Conservation (phyloP, 1,140 invertebrate genomes). For the Zaprionus ornatus region DNA sequence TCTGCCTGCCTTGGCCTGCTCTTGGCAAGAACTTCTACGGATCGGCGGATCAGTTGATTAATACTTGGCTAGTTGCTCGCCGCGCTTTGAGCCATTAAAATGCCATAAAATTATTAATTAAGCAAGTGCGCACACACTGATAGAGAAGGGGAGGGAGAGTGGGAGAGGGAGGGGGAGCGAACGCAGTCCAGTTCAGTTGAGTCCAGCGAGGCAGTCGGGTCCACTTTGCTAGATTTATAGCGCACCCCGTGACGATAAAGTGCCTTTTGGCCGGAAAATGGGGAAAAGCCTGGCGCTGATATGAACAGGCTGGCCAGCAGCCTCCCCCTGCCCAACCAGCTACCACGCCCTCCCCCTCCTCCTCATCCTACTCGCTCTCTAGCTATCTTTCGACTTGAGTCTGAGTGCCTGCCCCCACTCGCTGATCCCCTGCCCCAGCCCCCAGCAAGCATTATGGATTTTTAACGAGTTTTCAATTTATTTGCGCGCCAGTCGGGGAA, state of each 20-base stretch:
- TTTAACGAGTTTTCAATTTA: constrained; percentile 84
- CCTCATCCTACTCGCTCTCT: not conserved
- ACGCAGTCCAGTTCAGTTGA: not conserved
- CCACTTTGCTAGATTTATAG: constrained; percentile 68
- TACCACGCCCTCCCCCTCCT: not conserved
- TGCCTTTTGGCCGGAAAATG: constrained; percentile 45
- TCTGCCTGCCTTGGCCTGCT: not conserved
- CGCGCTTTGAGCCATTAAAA: constrained; percentile 73
- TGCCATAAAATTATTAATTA: constrained; percentile 83
- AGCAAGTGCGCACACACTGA: constrained; percentile 67
- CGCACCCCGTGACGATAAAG: constrained; percentile 51
- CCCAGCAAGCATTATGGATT: constrained; percentile 78
- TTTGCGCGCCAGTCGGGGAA: constrained; percentile 72
- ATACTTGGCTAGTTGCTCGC: constrained; percentile 58
- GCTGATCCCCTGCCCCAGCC: not conserved
- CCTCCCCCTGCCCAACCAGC: not conserved
- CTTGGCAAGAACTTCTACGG: constrained; percentile 9
- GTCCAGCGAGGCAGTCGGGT: not conserved
- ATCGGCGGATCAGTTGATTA: constrained; percentile 68
- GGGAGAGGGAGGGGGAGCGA: not conserved
- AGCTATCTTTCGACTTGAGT: not conserved
- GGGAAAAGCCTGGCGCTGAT: constrained; percentile 48
- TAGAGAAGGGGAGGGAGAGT: not conserved
- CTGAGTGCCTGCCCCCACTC: not conserved
- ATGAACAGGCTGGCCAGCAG: constrained; percentile 48